Conservation (phyloP, 2,888 invertebrate genomes). For the Drosophila barbarae region DNA sequence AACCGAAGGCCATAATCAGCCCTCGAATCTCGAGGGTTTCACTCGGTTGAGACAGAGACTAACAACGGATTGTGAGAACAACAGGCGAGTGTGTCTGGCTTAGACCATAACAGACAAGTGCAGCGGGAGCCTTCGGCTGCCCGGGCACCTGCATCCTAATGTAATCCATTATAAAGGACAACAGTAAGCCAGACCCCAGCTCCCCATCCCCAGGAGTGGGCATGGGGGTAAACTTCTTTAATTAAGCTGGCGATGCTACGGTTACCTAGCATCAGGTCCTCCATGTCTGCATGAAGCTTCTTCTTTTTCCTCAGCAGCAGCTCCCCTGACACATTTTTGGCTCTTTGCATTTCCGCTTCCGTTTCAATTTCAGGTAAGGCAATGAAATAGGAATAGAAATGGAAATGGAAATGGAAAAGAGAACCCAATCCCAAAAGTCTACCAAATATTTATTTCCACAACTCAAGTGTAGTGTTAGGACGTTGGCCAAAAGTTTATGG, state of each 20-base stretch:
- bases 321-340: constrained; percentile 59
- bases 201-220: not conserved
- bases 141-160: constrained; percentile 58
- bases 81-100: constrained; percentile 27
- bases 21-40: constrained; percentile 27
- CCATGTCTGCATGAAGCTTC: constrained; percentile 26
- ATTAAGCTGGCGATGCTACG: constrained; percentile 60
- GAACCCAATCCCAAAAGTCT: constrained; percentile 67
- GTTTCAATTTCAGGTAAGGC: constrained; percentile 52
- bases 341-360: constrained; percentile 41
- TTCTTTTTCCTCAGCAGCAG: constrained; percentile 53
- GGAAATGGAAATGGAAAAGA: constrained; percentile 32
- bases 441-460: constrained; percentile 72
- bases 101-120: constrained; percentile 24
- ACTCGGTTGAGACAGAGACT: not conserved
- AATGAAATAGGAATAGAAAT: constrained; percentile 37
- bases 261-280: constrained; percentile 17
- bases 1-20: constrained; percentile 55
- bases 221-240: constrained; percentile 61
- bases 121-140: constrained; percentile 15
- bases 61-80: constrained; percentile 16
- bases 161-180: constrained; percentile 67
- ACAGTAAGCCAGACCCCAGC: constrained; percentile 17
- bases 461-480: constrained; percentile 65
- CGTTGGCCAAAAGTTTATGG: constrained; percentile 60